Conservation (phyloP, 1,140 invertebrate species). For the Zaprionus taronus region DNA sequence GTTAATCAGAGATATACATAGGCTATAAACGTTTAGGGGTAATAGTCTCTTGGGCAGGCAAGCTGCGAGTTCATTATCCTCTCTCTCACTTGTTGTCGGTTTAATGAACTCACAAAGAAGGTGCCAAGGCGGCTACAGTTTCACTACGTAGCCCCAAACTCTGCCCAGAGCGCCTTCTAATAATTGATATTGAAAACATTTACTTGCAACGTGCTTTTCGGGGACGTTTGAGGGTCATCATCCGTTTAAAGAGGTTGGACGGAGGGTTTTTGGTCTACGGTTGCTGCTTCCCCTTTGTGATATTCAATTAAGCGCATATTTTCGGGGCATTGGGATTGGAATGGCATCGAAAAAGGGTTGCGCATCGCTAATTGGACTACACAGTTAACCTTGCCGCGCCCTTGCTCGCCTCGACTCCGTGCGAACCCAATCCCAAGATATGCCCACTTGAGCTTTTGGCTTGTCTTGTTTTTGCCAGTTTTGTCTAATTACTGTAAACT, state of each 20-base stretch:
- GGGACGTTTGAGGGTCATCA: slow-evolving; percentile 33
- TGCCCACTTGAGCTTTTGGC: slow-evolving; percentile 35
- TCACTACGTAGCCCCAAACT: background rate
- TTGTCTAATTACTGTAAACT: slow-evolving; percentile 70
- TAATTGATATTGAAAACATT: slow-evolving; percentile 80
- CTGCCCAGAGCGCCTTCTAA: slow-evolving; percentile 30
- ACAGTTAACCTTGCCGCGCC: slow-evolving; percentile 20
- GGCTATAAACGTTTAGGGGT: slow-evolving; percentile 51
- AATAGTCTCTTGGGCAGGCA: slow-evolving; percentile 48
- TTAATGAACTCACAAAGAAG: slow-evolving; percentile 72
- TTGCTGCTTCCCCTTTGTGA: slow-evolving; percentile 7
- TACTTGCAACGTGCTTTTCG: slow-evolving; percentile 10
- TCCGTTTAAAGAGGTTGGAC: background rate
- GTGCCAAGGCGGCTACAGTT: slow-evolving; percentile 68
- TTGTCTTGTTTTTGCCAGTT: slow-evolving; percentile 29
- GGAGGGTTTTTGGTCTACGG: slow-evolving; percentile 7
- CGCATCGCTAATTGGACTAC: slow-evolving; percentile 60
- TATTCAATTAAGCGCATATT: slow-evolving; percentile 80
- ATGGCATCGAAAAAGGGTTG: slow-evolving; percentile 34
- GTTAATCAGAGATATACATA: slow-evolving; percentile 10
- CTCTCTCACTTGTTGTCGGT: slow-evolving; percentile 46
- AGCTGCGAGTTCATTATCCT: slow-evolving; percentile 70
- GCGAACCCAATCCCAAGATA: background rate
- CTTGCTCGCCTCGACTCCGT: background rate
- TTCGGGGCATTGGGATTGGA: slow-evolving; percentile 53